phyloP scores from a whole-genome alignment of 2,113 vertebrate species.

The Gopherus flavomarginatus region DNA sequence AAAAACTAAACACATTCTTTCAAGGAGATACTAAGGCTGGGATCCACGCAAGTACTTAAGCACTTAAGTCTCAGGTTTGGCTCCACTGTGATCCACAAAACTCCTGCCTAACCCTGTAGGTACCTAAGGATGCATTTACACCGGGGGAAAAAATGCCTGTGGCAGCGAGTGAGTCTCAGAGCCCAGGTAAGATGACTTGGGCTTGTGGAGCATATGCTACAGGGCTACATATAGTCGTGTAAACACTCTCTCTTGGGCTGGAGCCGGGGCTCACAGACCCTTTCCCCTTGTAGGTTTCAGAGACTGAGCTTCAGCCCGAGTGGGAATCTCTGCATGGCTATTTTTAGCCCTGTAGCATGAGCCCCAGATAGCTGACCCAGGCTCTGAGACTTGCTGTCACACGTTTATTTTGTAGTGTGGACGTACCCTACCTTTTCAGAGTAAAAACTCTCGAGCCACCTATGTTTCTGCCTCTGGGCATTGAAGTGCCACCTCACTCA shows the following conservation, averaged over 20 bases:
- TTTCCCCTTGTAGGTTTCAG: too few relatives aligned
- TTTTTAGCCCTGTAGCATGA: neutral
- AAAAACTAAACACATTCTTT: neutral
- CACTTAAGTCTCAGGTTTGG: neutral
- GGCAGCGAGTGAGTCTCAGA: neutral
- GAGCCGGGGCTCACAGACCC: too few relatives aligned
- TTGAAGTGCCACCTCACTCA: too few relatives aligned
- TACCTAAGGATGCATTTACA: neutral
- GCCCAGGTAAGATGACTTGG: neutral
- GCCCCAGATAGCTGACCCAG: neutral
- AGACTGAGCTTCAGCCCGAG: neutral
- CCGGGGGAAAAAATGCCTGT: too few relatives aligned
- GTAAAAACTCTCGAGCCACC: neutral
- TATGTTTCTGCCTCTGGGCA: too few relatives aligned
- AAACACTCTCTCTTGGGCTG: neutral
- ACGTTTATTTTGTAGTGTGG: neutral
- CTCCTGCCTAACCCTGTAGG: neutral
- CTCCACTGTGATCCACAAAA: neutral
- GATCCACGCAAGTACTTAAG: neutral
- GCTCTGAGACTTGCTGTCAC: neutral
- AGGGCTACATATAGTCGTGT: neutral
- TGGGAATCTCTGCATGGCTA: neutral
- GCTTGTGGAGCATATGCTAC: neutral
- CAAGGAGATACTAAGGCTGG: neutral
- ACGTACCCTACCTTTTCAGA: neutral